Evolutionary conservation across 2,888 invertebrate species (phyloP), one percentile per base, ranked within the genome.

Genomic region (Cheilosia impressa): DNA sequence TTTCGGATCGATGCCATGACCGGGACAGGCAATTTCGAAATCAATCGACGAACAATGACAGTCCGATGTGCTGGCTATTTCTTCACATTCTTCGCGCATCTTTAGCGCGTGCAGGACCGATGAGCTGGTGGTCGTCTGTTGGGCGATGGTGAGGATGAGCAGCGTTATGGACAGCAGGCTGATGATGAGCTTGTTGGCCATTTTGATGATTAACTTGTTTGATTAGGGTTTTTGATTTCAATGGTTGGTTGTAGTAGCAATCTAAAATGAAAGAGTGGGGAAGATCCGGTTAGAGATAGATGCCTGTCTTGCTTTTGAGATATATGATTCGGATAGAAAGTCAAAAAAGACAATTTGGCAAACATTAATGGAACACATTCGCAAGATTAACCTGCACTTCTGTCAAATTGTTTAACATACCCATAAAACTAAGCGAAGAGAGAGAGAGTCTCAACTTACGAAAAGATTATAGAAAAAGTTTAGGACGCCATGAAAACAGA

Each of bases 1-100:
- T 7, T 89, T 89, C 9, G 91, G 90, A 76, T 91, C 90, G 15
- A 66, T 68, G 22, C 80, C 88, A 17, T 88, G 88, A 1, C 87
- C 87, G 3, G 92, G 92, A 81, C 92, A 92, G 50, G 89, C 89
- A 38, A 92, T 90, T 77, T 92, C 92, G 50, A 89, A 90, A 15
- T 92, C 92, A 13, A 88, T 88, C 19, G 90, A 75, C 3, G 90
- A 89, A 53, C 92, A 92, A 38, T 89, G 89, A 55, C 92, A 92
- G 9, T 89, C 71, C 0, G 89, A 88, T 10, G 82, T 88, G 15
- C 87, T 87, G 19, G 89, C 89, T 3, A 91, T 75, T 53, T 91
- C 90, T 47, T 87, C 89, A 66, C 91, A 91, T 13, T 90, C 90
- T 50, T 91, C 90, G 1, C 90, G 90, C 3, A 89, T 50, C 47